Evolutionary conservation across 1,140 invertebrate genomes (phyloP).

Genomic region (Bicyclus anynana): DNA sequence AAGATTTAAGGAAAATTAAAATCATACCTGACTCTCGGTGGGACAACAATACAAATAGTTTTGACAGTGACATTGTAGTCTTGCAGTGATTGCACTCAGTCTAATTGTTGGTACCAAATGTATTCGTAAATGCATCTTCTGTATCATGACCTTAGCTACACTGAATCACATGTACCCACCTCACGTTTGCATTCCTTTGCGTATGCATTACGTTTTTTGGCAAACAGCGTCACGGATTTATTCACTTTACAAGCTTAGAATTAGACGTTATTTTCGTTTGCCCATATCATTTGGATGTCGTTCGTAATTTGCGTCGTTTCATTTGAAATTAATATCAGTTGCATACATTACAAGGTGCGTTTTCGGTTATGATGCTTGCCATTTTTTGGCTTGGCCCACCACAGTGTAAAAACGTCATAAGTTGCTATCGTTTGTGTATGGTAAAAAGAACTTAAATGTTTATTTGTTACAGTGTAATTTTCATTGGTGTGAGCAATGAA

Average conservation of each 20-base stretch:
- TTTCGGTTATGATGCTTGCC: slow-evolving; percentile 15
- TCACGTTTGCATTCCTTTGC: slow-evolving; percentile 36
- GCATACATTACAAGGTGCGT: slow-evolving; percentile 25
- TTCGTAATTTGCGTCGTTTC: slow-evolving; percentile 26
- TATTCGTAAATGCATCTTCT: slow-evolving; percentile 25
- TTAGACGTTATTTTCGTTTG: slow-evolving; percentile 28
- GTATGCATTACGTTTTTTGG: slow-evolving; percentile 33
- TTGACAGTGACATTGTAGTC: neutral
- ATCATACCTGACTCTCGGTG: neutral
- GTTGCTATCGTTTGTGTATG: neutral
- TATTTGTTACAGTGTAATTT: slow-evolving; percentile 28
- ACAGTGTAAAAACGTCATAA: slow-evolving; percentile 10
- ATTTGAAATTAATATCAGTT: slow-evolving; percentile 29
- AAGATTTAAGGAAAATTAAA: neutral
- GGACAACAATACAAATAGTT: no score
- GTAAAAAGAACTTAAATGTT: neutral
- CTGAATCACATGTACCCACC: slow-evolving; percentile 37
- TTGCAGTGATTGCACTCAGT: neutral
- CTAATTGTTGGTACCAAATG: slow-evolving; percentile 1
- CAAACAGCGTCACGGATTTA: slow-evolving; percentile 19
- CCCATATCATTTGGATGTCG: slow-evolving; percentile 22
- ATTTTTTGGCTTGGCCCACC: slow-evolving; percentile 8
- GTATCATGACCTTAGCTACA: slow-evolving; percentile 49
- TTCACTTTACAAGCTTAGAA: slow-evolving; percentile 23
- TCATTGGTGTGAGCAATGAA: slow-evolving; percentile 21